These are phyloP conservation scores for Trachelus stipa DNA, from an alignment of 2,888 invertebrate species.

Conservation along the genomic window DNA sequence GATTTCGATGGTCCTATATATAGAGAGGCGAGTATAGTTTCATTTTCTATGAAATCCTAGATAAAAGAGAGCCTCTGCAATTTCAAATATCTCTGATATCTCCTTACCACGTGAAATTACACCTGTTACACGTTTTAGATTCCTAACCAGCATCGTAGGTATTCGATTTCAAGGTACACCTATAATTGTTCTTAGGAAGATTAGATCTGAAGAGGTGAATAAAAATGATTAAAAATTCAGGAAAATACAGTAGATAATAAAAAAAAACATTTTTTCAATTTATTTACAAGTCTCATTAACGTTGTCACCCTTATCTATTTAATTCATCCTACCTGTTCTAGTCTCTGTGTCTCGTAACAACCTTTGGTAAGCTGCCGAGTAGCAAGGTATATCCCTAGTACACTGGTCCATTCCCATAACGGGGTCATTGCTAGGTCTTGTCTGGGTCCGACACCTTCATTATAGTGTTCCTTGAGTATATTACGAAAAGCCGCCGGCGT, in stretches of 20 bases:
- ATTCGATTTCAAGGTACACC: neutral
- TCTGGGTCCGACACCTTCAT: slow-evolving; percentile 21
- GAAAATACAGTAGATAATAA: neutral
- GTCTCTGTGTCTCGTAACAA: neutral
- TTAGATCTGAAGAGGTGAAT: neutral
- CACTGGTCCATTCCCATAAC: neutral
- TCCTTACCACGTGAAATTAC: neutral
- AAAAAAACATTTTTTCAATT: neutral
- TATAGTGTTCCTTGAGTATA: slow-evolving; percentile 30
- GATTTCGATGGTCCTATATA: neutral
- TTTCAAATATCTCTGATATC: too few species aligned
- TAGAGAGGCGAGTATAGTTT: neutral
- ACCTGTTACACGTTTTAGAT: neutral
- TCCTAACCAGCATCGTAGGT: too few species aligned
- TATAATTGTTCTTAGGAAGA: neutral
- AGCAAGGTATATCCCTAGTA: neutral
- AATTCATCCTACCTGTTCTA: neutral
- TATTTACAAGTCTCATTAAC: neutral
- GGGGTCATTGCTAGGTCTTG: neutral
- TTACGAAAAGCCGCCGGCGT: slow-evolving; percentile 32
- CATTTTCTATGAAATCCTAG: too few species aligned
- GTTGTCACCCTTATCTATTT: neutral
- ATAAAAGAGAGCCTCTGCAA: too few species aligned
- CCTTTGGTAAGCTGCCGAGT: neutral
- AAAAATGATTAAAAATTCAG: neutral